These are phyloP conservation scores for Pipistrellus pipistrellus DNA, from an alignment of 2,797 vertebrate genomes.

Conservation along the genomic window DNA sequence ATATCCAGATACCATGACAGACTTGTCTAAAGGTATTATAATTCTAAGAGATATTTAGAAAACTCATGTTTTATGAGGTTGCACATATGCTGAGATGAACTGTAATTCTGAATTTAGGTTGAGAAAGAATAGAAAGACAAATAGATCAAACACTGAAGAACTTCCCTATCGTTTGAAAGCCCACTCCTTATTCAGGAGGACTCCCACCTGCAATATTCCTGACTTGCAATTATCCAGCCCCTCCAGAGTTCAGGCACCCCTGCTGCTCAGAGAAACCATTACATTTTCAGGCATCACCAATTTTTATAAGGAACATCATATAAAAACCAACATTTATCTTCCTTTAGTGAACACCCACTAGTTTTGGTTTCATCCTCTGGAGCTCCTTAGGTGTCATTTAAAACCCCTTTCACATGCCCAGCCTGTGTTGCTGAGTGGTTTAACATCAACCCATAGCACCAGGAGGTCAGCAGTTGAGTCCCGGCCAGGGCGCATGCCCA, in stretches of 20 bases:
- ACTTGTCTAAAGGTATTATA: background rate
- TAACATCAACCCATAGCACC: no score
- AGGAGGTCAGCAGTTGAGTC: no score
- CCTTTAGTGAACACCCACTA: background rate
- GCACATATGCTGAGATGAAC: background rate
- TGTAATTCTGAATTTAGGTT: slow-evolving; percentile 1
- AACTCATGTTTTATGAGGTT: slow-evolving; percentile 5
- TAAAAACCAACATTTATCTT: slow-evolving; percentile 17
- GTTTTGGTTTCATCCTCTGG: background rate
- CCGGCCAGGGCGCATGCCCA: no score
- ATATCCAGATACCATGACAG: background rate
- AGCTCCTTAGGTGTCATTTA: background rate
- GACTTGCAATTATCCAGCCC: background rate
- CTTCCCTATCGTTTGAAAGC: background rate
- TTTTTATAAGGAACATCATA: background rate
- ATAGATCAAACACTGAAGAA: background rate
- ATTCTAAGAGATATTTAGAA: background rate
- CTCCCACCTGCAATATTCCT: background rate
- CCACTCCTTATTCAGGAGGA: background rate
- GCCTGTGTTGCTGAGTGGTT: no score
- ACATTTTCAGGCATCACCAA: background rate
- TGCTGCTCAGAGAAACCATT: background rate
- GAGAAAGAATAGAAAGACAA: background rate
- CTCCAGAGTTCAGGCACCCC: background rate
- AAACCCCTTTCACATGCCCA: background rate